phyloP scores from a whole-genome alignment of 2,797 vertebrate genomes.

The Hyperoplus lanceolatus region DNA sequence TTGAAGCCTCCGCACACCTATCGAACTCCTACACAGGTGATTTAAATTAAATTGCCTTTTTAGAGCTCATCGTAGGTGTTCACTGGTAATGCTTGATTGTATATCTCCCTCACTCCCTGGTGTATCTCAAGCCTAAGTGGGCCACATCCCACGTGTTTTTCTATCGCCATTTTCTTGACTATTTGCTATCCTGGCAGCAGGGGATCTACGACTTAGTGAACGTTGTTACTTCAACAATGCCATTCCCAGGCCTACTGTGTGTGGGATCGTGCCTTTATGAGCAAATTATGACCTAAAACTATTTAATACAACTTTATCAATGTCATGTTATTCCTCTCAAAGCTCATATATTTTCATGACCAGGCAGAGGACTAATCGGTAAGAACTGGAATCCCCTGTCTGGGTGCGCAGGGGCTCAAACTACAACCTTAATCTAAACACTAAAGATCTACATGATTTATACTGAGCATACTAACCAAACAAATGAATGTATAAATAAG shows the following conservation, averaged over 20 bases:
- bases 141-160: neutral
- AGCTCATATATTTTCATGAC: neutral
- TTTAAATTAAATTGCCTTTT: conserved; percentile 4
- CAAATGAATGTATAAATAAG: neutral
- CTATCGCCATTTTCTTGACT: neutral
- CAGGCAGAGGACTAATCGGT: neutral
- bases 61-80: conserved; percentile 8
- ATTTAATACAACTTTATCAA: neutral
- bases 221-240: neutral
- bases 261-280: neutral
- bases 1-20: neutral
- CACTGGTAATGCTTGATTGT: neutral
- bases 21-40: neutral
- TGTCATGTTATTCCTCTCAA: neutral
- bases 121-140: neutral
- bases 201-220: neutral
- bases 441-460: neutral
- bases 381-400: neutral
- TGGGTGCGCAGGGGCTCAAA: neutral
- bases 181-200: neutral
- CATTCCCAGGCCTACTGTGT: neutral
- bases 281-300: neutral
- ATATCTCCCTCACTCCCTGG: neutral
- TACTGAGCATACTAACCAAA: neutral
- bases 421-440: neutral